A percentile compares a stretch with the other conserved stretches of the same genome.
Conservation (phyloP, 2,797 vertebrate species). For the Sebastes alutus region DNA sequence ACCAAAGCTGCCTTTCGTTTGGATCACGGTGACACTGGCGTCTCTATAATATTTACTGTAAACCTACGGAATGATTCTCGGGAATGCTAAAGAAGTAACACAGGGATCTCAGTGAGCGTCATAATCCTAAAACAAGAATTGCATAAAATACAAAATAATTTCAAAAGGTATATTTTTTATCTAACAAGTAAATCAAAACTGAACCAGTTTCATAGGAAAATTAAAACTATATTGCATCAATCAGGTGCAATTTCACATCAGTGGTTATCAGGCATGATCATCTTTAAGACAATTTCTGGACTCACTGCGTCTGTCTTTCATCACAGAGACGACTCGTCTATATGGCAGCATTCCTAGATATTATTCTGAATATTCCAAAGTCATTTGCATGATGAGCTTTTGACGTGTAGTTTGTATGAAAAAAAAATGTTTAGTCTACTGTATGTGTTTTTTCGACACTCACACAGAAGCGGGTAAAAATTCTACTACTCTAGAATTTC, state of each 20-base stretch:
- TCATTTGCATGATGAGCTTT: slow-evolving; percentile 14
- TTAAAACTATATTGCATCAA: slow-evolving; percentile 43
- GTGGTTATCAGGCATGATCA: slow-evolving; percentile 14
- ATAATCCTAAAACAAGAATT: slow-evolving; percentile 39
- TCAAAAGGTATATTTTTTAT: slow-evolving; percentile 12
- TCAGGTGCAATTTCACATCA: slow-evolving; percentile 42
- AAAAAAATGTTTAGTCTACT: slow-evolving; percentile 26
- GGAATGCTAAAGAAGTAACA: slow-evolving; percentile 60
- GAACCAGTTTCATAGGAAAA: slow-evolving; percentile 34
- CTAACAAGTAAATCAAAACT: slow-evolving; percentile 45
- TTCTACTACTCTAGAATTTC: slow-evolving; percentile 65
- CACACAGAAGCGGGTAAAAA: slow-evolving; percentile 58
- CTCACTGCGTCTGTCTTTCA: slow-evolving; percentile 1
- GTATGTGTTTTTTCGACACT: slow-evolving; percentile 38
- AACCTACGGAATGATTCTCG: slow-evolving; percentile 53
- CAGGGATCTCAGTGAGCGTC: slow-evolving; percentile 33
- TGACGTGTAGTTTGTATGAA: neutral
- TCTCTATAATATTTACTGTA: slow-evolving; percentile 37
- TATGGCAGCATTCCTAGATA: slow-evolving; percentile 57
- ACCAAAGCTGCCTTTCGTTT: slow-evolving; percentile 42
- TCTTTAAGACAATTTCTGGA: slow-evolving; percentile 23
- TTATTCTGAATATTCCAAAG: slow-evolving; percentile 31
- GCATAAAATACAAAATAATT: slow-evolving; percentile 50
- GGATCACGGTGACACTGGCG: slow-evolving; percentile 39
- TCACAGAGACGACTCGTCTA: slow-evolving; percentile 12